A percentile compares a stretch with the other conserved stretches of the same genome.
Conservation (phyloP, 2,113 vertebrate genomes). For the Phoxinus phoxinus region DNA sequence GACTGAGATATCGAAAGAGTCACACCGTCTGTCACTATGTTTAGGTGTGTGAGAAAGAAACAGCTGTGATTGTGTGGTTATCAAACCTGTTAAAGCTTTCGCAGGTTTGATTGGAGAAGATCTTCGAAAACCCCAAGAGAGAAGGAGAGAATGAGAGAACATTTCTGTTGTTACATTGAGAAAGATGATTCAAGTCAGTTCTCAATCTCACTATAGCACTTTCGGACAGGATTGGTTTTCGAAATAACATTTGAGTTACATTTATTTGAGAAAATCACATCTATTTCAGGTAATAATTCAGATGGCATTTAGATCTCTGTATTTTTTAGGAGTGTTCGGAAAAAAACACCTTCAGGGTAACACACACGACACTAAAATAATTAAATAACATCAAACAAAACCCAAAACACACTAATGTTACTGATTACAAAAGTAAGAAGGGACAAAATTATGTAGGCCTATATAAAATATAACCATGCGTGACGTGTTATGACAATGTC, state of each 20-base stretch:
- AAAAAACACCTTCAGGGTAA: no score
- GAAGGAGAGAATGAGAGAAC: not conserved
- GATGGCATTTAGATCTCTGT: not conserved
- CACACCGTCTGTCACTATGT: not conserved
- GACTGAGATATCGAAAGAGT: slow-evolving; percentile 2
- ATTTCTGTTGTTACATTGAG: not conserved
- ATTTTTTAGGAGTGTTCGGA: not conserved
- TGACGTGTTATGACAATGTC: no score
- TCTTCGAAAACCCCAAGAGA: not conserved
- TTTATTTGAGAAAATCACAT: not conserved
- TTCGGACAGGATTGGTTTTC: not conserved
- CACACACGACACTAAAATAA: no score
- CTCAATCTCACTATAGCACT: not conserved
- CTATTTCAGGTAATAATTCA: not conserved
- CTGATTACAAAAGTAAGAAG: not conserved
- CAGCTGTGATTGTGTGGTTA: slow-evolving; percentile 10
- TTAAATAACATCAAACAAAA: no score
- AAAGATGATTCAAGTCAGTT: not conserved
- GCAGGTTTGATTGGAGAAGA: not conserved
- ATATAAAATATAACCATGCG: no score
- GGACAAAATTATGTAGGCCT: no score
- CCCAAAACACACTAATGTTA: no score
- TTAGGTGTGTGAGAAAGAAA: not conserved
- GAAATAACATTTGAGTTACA: not conserved
- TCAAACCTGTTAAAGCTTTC: slow-evolving; percentile 29